A percentile compares a stretch with the other conserved stretches of the same genome.
Evolutionary conservation across 2,113 vertebrate genomes (phyloP).

Genomic region (Microcebus tavaratra): DNA sequence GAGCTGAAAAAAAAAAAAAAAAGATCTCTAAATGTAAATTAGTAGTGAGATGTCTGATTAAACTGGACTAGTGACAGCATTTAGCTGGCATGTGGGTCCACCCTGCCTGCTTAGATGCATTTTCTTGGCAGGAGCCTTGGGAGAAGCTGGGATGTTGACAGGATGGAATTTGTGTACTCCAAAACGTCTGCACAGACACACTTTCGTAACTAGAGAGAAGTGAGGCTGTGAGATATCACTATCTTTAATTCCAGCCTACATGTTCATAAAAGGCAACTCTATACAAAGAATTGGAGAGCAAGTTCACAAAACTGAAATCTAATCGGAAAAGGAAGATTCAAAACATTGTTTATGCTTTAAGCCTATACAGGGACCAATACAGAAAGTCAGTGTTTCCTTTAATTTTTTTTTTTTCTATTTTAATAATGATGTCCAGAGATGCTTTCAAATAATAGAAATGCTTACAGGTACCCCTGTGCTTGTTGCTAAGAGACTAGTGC

Average conservation of each 20-base stretch:
- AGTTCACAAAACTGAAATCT: slow-evolving; percentile 31
- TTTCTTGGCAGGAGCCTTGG: slow-evolving; percentile 63
- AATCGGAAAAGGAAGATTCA: slow-evolving; percentile 52
- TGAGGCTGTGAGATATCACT: background rate
- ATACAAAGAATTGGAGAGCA: background rate
- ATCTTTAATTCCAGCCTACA: slow-evolving; percentile 53
- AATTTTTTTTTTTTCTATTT: background rate
- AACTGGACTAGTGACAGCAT: slow-evolving; percentile 71
- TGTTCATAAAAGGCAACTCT: slow-evolving; percentile 43
- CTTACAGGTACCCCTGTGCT: slow-evolving; percentile 1
- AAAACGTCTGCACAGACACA: slow-evolving; percentile 11
- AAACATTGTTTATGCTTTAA: slow-evolving; percentile 37
- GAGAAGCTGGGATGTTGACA: slow-evolving; percentile 56
- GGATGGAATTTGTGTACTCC: slow-evolving; percentile 37
- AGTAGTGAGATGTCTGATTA: slow-evolving; percentile 70
- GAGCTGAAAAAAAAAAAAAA: slow-evolving; percentile 30
- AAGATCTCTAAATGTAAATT: slow-evolving; percentile 53
- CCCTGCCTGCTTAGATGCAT: slow-evolving; percentile 42
- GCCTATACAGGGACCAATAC: background rate
- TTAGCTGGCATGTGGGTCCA: slow-evolving; percentile 40
- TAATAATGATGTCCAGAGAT: slow-evolving; percentile 34
- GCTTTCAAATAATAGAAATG: slow-evolving; percentile 38
- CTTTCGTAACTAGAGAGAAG: slow-evolving; percentile 21
- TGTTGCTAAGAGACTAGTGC: slow-evolving; percentile 34
- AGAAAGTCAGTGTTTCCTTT: slow-evolving; percentile 2